Percentiles rank a stretch among this genome's conserved stretches.
These are phyloP conservation scores for Sthenelais limicola DNA, from an alignment of 2,888 invertebrate species.

Conservation along the genomic window DNA sequence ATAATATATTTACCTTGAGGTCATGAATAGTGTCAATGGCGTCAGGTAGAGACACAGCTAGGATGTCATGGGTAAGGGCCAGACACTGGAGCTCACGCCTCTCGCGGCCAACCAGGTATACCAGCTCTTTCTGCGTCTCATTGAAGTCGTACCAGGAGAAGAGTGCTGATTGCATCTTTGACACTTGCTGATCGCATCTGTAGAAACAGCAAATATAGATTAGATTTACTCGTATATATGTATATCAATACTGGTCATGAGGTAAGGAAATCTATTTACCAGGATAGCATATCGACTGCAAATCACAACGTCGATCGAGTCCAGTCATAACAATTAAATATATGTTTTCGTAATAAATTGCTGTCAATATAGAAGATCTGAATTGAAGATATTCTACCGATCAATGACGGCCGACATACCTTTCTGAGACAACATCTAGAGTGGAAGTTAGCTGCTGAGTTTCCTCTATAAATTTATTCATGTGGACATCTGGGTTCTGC, in stretches of 20 bases:
- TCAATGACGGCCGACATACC: too few species aligned
- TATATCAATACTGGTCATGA: neutral
- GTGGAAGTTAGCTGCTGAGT: too few species aligned
- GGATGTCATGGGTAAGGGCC: slow-evolving; percentile 54
- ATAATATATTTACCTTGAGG: slow-evolving; percentile 44
- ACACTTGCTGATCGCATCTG: slow-evolving; percentile 42
- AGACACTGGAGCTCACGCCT: slow-evolving; percentile 76
- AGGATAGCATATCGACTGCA: neutral
- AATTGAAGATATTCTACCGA: too few species aligned
- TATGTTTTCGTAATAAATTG: neutral
- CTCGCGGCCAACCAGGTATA: slow-evolving; percentile 72
- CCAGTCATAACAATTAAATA: neutral
- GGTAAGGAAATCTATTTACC: neutral
- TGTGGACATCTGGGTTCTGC: too few species aligned
- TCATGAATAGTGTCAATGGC: slow-evolving; percentile 56
- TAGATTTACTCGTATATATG: neutral
- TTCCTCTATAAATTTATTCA: too few species aligned
- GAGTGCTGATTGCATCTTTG: slow-evolving; percentile 53
- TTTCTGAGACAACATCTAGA: too few species aligned
- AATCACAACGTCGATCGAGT: neutral
- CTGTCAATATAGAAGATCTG: neutral
- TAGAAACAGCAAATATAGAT: neutral
- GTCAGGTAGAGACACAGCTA: slow-evolving; percentile 50
- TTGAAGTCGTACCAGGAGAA: slow-evolving; percentile 61
- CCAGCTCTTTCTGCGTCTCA: slow-evolving; percentile 58